Evolutionary conservation across 2,797 vertebrate genomes (phyloP).

Genomic region (Pachyuromys duprasi): DNA sequence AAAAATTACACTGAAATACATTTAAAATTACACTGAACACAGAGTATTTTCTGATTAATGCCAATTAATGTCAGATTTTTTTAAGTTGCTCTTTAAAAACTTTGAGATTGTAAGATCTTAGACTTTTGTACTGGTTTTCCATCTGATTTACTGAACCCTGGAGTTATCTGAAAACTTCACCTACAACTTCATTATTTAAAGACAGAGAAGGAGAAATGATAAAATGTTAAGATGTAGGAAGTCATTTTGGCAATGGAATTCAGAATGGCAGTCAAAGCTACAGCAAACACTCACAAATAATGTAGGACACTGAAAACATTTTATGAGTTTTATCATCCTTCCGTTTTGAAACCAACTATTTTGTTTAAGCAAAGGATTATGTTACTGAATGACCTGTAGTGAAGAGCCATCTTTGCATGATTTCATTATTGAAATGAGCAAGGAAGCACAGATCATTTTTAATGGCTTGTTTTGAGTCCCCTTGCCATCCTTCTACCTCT

Average conservation of each 20-base stretch:
- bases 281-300: background rate
- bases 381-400: background rate
- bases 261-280: background rate
- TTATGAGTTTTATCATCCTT: background rate
- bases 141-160: background rate
- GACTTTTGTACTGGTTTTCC: background rate
- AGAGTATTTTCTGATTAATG: background rate
- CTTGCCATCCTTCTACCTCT: background rate
- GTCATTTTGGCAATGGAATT: background rate
- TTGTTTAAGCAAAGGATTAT: conserved; percentile 20
- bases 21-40: background rate
- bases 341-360: background rate
- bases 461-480: background rate
- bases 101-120: background rate
- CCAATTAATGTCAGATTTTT: background rate
- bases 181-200: background rate
- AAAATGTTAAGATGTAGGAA: conserved; percentile 10
- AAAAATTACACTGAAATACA: background rate
- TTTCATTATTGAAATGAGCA: background rate
- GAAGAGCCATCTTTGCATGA: background rate
- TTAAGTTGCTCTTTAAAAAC: background rate
- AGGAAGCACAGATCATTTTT: background rate
- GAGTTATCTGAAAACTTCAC: background rate
- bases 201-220: background rate
- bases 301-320: background rate